Evolutionary conservation across 2,113 vertebrate species (phyloP).

Genomic region (Corythornis madagascariensis): DNA sequence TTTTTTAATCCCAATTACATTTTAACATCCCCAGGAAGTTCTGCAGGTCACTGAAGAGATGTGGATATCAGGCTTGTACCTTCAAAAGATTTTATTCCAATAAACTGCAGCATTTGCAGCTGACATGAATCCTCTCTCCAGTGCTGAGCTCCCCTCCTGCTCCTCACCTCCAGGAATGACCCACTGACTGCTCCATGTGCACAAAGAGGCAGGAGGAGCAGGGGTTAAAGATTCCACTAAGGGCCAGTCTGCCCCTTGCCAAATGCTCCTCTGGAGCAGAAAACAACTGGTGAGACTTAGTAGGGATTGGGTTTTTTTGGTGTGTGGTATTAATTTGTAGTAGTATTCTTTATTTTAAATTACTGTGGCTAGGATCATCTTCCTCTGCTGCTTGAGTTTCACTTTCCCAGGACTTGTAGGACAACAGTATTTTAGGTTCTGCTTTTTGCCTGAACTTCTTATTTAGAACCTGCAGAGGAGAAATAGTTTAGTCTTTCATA

Average conservation of each 20-base stretch:
- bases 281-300: background rate
- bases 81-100: background rate
- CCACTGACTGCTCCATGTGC: fast-evolving
- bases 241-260: background rate
- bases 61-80: background rate
- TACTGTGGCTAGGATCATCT: background rate
- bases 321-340: background rate
- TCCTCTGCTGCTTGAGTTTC: background rate
- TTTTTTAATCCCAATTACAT: background rate
- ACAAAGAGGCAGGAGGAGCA: background rate
- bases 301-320: background rate
- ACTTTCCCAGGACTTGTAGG: background rate
- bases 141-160: background rate
- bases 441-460: background rate
- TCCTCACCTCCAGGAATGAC: background rate
- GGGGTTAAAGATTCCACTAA: background rate
- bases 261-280: background rate
- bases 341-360: background rate
- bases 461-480: background rate
- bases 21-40: background rate
- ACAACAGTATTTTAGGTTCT: background rate
- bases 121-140: background rate
- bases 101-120: background rate
- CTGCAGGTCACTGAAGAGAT: background rate
- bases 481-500: background rate